A percentile compares a stretch with the other conserved stretches of the same genome.
Conservation (phyloP, 2,797 vertebrate species). For the Sebastes kiyomatsui region DNA sequence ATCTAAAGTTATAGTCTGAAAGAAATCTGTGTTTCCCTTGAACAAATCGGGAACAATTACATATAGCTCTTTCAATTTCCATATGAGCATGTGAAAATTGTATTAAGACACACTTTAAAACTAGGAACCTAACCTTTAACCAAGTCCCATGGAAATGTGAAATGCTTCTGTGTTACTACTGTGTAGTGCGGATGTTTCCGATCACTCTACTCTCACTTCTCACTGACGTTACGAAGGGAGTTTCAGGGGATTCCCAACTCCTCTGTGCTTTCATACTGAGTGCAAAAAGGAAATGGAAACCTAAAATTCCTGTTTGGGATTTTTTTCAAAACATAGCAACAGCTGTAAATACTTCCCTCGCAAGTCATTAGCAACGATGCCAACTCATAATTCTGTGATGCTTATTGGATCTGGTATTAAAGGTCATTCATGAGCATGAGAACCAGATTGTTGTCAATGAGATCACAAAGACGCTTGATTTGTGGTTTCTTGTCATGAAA, state of each 20-base stretch:
- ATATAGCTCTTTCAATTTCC: background rate
- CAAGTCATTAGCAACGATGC: background rate
- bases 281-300: background rate
- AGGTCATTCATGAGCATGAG: background rate
- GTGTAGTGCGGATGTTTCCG: slow-evolving; percentile 2
- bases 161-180: background rate
- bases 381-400: background rate
- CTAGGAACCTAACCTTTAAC: background rate
- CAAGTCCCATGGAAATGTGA: background rate
- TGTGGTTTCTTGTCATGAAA: background rate
- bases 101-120: background rate
- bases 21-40: background rate
- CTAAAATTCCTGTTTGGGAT: background rate
- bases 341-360: background rate
- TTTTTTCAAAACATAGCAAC: background rate
- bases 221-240: background rate
- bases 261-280: background rate
- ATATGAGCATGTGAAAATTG: background rate
- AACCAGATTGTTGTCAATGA: background rate
- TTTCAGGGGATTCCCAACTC: slow-evolving; percentile 15
- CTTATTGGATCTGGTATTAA: background rate
- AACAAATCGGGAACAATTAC: background rate
- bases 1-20: too few species aligned
- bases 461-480: background rate
- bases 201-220: background rate